phyloP scores from a whole-genome alignment of 2,113 vertebrate genomes.

The Forbesichthys papilliferus region DNA sequence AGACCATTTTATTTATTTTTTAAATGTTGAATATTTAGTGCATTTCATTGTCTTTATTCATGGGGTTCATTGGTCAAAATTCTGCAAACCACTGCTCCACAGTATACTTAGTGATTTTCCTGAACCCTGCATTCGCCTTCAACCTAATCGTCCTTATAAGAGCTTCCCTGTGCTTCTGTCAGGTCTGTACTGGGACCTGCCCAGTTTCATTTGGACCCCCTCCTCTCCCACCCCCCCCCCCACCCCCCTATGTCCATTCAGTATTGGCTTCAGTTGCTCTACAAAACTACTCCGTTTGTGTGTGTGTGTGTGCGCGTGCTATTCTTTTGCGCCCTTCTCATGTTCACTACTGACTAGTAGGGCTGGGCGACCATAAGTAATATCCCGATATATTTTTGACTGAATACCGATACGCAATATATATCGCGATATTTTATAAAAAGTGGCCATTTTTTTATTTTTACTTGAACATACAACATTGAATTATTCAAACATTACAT shows the following conservation, averaged over 20 bases:
- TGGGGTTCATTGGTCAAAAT: too few species aligned
- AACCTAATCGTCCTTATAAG: too few species aligned
- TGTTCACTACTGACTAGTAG: neutral
- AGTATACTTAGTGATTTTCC: constrained; percentile 17
- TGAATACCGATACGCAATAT: too few species aligned
- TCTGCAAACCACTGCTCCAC: neutral
- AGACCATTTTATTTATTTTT: too few species aligned
- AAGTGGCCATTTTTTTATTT: too few species aligned
- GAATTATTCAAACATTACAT: too few species aligned
- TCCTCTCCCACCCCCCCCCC: neutral
- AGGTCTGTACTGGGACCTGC: neutral
- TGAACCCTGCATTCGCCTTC: neutral
- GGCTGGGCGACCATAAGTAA: too few species aligned
- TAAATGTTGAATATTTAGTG: too few species aligned
- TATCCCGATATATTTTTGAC: too few species aligned
- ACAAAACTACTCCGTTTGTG: neutral
- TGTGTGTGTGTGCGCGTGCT: neutral
- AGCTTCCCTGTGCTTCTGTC: neutral
- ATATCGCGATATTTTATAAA: too few species aligned
- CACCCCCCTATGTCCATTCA: neutral
- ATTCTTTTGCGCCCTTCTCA: neutral
- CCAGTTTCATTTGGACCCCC: neutral
- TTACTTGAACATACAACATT: too few species aligned
- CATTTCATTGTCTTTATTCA: too few species aligned
- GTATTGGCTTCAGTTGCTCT: constrained; percentile 1